phyloP scores from a whole-genome alignment of 64 coral and sea anemone genomes.

The Montipora foliosa region DNA sequence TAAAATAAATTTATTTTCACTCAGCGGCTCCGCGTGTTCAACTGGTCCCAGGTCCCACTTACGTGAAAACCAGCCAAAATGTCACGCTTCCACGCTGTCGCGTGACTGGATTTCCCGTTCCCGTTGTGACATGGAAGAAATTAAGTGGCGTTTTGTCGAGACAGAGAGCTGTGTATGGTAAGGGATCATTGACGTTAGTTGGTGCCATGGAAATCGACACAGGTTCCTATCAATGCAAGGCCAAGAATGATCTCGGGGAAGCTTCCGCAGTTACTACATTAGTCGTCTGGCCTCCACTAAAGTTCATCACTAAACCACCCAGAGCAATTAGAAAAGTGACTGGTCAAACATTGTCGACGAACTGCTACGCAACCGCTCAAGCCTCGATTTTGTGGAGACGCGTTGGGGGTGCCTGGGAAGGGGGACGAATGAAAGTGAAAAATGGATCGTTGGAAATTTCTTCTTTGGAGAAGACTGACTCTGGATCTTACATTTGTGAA shows the following conservation, averaged over 20 bases:
- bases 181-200: neutral
- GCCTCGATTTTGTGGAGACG: constrained; percentile 2
- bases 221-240: neutral
- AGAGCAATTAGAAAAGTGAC: neutral
- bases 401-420: neutral
- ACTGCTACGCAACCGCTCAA: neutral
- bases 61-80: constrained; percentile 5
- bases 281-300: neutral
- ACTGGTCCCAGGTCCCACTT: neutral
- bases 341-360: neutral
- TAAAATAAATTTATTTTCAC: neutral
- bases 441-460: constrained; percentile 9
- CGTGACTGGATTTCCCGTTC: constrained; percentile 46
- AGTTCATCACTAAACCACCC: neutral
- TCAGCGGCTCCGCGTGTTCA: constrained; percentile 42
- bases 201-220: neutral
- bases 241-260: neutral
- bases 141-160: neutral
- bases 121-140: constrained; percentile 52
- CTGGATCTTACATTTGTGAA: constrained; percentile 17
- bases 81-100: constrained; percentile 26
- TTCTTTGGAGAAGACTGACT: neutral
- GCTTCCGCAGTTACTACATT: neutral
- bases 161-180: neutral
- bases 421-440: neutral